These are phyloP conservation scores for Drosophila affinis DNA, from an alignment of 2,888 invertebrate species.

Conservation along the genomic window DNA sequence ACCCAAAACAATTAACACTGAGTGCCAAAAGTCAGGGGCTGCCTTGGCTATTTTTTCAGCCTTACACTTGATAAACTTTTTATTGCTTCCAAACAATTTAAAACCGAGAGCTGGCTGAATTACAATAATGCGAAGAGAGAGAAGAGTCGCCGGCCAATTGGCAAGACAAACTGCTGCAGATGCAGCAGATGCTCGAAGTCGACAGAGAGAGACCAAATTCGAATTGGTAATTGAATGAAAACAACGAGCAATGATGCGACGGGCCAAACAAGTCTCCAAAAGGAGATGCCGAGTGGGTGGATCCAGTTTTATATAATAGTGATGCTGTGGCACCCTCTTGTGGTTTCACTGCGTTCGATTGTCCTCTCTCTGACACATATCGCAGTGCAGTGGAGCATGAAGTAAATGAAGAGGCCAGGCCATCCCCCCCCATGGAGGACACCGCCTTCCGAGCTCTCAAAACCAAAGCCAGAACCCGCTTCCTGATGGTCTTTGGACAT, in stretches of 20 bases:
- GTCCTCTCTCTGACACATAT: conserved; percentile 69
- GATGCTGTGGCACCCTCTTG: conserved; percentile 26
- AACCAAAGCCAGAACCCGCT: conserved; percentile 8
- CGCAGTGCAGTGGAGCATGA: conserved; percentile 76
- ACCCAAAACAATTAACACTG: conserved; percentile 65
- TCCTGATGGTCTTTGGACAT: conserved; percentile 48
- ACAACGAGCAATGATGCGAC: conserved; percentile 55
- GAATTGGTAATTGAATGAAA: conserved; percentile 74
- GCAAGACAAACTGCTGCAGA: conserved; percentile 48
- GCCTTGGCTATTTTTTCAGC: conserved; percentile 28
- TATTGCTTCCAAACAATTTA: conserved; percentile 79
- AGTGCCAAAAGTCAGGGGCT: conserved; percentile 59
- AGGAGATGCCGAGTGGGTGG: background rate
- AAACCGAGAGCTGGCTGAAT: conserved; percentile 64
- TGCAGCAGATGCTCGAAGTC: conserved; percentile 35
- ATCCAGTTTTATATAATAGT: conserved; percentile 3
- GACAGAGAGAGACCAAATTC: conserved; percentile 35
- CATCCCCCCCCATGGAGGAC: background rate
- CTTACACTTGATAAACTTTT: conserved; percentile 79
- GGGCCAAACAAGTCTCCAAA: conserved; percentile 48
- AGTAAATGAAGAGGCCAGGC: conserved; percentile 67
- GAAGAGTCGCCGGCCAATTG: conserved; percentile 27
- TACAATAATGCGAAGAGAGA: conserved; percentile 44
- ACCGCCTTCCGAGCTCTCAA: conserved; percentile 5
- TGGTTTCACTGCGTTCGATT: conserved; percentile 58